Evolutionary conservation across 1,140 invertebrate species (phyloP), one percentile per base, ranked within the genome.

Genomic region (Cydia splendana): DNA sequence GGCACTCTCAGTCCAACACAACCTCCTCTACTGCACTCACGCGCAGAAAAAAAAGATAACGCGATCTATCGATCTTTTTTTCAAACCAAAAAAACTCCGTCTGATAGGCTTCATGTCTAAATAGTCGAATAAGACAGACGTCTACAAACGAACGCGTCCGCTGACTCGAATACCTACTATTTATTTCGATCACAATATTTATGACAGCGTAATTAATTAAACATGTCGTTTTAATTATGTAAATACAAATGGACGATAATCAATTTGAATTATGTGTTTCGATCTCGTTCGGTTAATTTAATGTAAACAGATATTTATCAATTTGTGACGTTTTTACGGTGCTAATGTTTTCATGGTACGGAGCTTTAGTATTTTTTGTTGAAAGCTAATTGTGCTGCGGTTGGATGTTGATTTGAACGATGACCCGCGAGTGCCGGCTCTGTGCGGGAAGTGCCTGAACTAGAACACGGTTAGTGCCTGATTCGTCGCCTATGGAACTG

Each of bases 21-120:
- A 91, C 91, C 89, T 93, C 91, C 86, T 89, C 86, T 86, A 85
- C 88, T 91, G 89, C 91, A 93, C 91, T 93, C 91, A 93, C 91
- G 90, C 91, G 91, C 91, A 93, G 84, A 81, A 48, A 91, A 93
- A 93, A 93, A 93, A 93, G 86, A 90, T 87, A 90, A 89, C 86
- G 89, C 89, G 90, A 89, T 90, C 88, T 91, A 91, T 91, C 87
- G 88, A 91, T 91, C 88, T 91, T 91, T 92, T 42, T 89, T 91
- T 87, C 83, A 85, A 91, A 88, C 87, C 83, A 85, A 90, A 89
- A 91, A 90, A 87, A 85, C 81, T 82, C 79, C 83, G 85, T 71
- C 83, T 81, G 81, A 89, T 87, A 88, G 89, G 84, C 84, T 87
- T 80, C 84, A 82, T 80, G 81, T 78, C 82, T 84, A 71, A 24